A percentile compares a stretch with the other conserved stretches of the same genome.
Conservation (phyloP, 1,140 invertebrate species). For the Eriocheir sinensis region DNA sequence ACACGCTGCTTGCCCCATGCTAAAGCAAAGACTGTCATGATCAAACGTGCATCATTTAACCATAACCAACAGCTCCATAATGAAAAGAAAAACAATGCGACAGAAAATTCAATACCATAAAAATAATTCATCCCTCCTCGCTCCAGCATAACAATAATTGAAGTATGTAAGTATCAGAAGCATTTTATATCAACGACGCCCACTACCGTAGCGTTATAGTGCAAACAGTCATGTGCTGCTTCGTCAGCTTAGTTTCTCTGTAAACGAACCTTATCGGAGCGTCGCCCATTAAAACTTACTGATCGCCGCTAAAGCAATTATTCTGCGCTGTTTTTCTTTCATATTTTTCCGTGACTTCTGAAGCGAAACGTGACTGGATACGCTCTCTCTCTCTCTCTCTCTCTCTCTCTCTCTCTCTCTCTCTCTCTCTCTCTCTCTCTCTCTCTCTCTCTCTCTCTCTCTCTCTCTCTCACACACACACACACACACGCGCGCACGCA, state of each 20-base stretch:
- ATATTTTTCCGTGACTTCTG: neutral
- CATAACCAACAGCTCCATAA: too few relatives aligned
- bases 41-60: too few relatives aligned
- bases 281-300: neutral
- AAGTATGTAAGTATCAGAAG: too few relatives aligned
- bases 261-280: neutral
- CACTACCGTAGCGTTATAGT: neutral
- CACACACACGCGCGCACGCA: too few relatives aligned
- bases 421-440: conserved; percentile 47
- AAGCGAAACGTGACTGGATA: neutral
- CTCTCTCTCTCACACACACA: neutral
- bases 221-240: neutral
- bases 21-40: too few relatives aligned
- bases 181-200: too few relatives aligned
- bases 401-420: conserved; percentile 56
- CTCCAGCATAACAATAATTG: too few relatives aligned
- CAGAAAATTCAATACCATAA: too few relatives aligned
- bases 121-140: too few relatives aligned
- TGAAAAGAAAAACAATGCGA: too few relatives aligned
- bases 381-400: conserved; percentile 49
- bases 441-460: conserved; percentile 52
- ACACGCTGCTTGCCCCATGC: too few relatives aligned
- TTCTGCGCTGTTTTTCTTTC: neutral
- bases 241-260: neutral
- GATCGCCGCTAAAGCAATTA: neutral